A percentile compares a stretch with the other conserved stretches of the same genome.
Conservation (phyloP, 2,888 invertebrate species). For the Pyrrhosoma nymphula region DNA sequence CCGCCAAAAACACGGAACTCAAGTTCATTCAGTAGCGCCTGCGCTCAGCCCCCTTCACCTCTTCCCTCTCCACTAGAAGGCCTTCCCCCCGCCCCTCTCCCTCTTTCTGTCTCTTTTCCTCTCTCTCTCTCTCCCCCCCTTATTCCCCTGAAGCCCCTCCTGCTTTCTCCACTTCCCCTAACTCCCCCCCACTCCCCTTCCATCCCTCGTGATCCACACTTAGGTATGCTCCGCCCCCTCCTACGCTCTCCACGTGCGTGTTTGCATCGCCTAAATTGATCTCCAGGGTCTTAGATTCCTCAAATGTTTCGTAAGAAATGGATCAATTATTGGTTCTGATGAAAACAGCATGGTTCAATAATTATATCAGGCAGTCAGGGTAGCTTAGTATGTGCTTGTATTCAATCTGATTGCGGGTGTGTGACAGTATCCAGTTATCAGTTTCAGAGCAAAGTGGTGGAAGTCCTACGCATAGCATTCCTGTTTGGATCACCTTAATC, state of each 20-base stretch:
- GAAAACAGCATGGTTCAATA: too few relatives aligned
- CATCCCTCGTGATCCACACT: slow-evolving; percentile 57
- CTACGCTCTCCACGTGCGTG: background rate
- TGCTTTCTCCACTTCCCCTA: slow-evolving; percentile 23
- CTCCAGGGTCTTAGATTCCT: background rate
- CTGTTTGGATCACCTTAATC: too few relatives aligned
- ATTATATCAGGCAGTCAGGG: too few relatives aligned
- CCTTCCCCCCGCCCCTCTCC: slow-evolving; percentile 70
- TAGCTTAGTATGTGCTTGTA: too few relatives aligned
- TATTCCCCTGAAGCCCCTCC: background rate
- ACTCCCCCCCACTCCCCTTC: background rate
- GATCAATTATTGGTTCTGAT: too few relatives aligned
- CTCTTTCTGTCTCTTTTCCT: slow-evolving; percentile 75
- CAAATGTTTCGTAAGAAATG: too few relatives aligned
- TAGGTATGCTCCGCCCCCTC: slow-evolving; percentile 19
- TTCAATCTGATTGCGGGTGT: too few relatives aligned
- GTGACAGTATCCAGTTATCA: too few relatives aligned
- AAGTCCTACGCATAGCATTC: too few relatives aligned
- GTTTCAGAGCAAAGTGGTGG: too few relatives aligned
- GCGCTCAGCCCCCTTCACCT: slow-evolving; percentile 74
- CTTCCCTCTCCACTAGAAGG: slow-evolving; percentile 69
- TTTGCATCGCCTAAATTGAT: background rate
- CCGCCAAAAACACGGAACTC: slow-evolving; percentile 64
- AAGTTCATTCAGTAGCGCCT: slow-evolving; percentile 67
- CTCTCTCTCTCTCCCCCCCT: slow-evolving; percentile 73